phyloP scores from a whole-genome alignment of 2,113 vertebrate genomes.

The Oenanthe oenanthe region DNA sequence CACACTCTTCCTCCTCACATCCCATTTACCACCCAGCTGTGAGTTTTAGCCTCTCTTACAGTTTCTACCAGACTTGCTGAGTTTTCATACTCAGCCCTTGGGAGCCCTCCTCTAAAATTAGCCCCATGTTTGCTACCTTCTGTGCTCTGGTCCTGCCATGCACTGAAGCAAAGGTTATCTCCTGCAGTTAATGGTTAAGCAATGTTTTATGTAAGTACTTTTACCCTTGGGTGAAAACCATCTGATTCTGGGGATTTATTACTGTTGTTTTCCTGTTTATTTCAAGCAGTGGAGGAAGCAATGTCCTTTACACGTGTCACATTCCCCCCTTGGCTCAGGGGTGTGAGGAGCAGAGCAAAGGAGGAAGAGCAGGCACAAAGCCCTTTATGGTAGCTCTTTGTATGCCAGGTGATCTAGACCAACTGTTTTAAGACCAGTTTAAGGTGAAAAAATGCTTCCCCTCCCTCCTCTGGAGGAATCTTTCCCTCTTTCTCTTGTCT shows the following conservation, averaged over 20 bases:
- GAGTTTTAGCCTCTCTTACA: neutral
- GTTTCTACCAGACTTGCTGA: neutral
- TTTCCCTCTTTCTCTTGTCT: neutral
- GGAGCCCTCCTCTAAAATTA: neutral
- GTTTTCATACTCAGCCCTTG: neutral
- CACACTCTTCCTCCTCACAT: neutral
- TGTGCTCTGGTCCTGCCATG: neutral
- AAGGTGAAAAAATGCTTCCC: neutral
- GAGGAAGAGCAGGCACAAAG: neutral
- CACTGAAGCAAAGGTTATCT: conserved; percentile 44
- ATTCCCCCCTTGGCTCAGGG: neutral
- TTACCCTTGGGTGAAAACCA: conserved; percentile 22
- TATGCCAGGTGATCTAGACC: neutral
- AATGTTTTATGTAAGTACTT: neutral
- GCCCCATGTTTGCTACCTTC: neutral
- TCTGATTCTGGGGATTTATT: neutral
- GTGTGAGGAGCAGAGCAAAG: neutral
- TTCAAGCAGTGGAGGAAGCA: neutral
- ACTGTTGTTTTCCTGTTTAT: neutral
- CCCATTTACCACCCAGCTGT: neutral
- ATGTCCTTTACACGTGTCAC: neutral
- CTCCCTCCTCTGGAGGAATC: neutral
- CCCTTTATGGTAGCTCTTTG: neutral
- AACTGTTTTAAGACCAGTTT: neutral
- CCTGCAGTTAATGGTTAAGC: conserved; percentile 55